Base-by-base conservation (phyloP, 2,888 invertebrate species). In the Ophion ellenae region DNA sequence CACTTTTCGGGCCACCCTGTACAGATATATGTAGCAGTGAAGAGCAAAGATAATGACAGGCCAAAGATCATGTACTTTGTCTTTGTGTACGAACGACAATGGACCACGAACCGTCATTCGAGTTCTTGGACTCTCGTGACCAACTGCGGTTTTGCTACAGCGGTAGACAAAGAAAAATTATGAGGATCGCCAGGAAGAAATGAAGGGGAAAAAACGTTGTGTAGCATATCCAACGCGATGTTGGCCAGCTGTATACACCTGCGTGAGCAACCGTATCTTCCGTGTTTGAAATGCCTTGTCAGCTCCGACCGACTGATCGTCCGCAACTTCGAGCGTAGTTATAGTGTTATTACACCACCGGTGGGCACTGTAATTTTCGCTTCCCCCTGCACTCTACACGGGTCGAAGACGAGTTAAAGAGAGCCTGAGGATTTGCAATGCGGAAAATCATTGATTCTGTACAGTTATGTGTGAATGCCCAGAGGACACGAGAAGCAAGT, bases 231-330 rank as follows among this genome's bases (percentile, higher is more conserved):
- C 47, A 47, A 47, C 63, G 40, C 45, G 40, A 17, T 32, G 7
- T 32, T 28, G 14, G 36, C 2, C 36, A 20, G 14, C 10, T 71
- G 59, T 73, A 5, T 64, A 75, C 53, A 76, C 66, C 53, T 66
- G 64, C 66, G 76, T 20, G 76, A 53, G 75, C 17, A 28, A 73
- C 14, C 32, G 53, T 14, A 66, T 66, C 76, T 66, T 76, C 66
- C 76, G 76, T 64, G 66, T 66, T 53, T 53, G 17, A 76, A 76
- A 53, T 66, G 66, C 53, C 53, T 76, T 24, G 76, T 76, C 76
- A 53, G 66, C 28, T 36, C 5, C n/a, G 24, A 66, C 53, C 64
- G 1, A 53, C 61, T 24, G 14, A 74, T 74, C 63, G 3, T 45
- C 24, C 45, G 24, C 10, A 10, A 28, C 14, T 1, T 20, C 17